These are phyloP conservation scores for Dicyrtoma fusca DNA, from an alignment of 2,888 invertebrate genomes.

Conservation along the genomic window DNA sequence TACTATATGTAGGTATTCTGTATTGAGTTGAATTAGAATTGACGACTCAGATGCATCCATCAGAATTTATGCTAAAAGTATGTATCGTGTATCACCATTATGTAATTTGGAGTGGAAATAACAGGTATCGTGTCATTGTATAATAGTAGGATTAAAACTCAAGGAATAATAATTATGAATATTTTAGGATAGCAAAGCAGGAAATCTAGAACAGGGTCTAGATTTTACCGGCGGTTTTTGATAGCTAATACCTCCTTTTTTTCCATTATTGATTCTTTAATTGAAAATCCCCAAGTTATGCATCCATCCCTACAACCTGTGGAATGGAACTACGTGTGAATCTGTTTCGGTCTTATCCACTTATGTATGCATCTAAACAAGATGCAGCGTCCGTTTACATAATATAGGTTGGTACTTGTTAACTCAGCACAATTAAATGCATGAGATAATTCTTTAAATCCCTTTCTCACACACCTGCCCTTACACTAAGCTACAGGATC, in stretches of 20 bases:
- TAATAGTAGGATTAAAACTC: too few species aligned
- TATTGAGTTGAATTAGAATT: too few species aligned
- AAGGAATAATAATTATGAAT: too few species aligned
- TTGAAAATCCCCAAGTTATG: not conserved
- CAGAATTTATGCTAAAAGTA: too few species aligned
- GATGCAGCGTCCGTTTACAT: too few species aligned
- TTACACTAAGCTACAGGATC: not conserved
- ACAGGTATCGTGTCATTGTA: not conserved
- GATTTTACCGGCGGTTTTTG: constrained; percentile 22
- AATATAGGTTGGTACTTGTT: not conserved
- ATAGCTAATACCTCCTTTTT: not conserved
- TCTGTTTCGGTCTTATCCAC: too few species aligned
- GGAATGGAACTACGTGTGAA: not conserved
- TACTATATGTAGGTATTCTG: too few species aligned
- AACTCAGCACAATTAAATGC: constrained; percentile 1
- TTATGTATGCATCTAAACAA: too few species aligned
- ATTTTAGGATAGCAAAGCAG: constrained; percentile 7
- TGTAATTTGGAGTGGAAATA: too few species aligned
- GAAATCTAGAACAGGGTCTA: constrained; percentile 22
- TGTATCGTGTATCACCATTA: too few species aligned
- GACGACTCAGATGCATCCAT: too few species aligned
- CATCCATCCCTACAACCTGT: not conserved
- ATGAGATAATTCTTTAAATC: constrained; percentile 25
- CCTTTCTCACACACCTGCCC: constrained; percentile 29
- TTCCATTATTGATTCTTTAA: not conserved